Evolutionary conservation across 2,113 vertebrate genomes (phyloP).

Genomic region (Brachionichthys hirsutus): DNA sequence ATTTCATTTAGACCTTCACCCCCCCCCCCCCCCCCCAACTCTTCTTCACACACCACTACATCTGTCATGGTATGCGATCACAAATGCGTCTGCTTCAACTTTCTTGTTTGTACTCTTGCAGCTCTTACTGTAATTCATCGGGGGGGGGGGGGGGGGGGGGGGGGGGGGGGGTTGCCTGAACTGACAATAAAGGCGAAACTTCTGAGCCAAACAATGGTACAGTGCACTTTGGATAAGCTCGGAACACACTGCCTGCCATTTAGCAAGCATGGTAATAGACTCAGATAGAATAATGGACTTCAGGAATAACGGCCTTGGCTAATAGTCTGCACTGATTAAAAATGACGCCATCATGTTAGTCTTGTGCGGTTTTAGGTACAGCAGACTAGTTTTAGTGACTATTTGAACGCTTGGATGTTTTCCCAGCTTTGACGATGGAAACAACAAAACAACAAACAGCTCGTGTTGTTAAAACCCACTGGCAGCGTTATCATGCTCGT

Average conservation of each 20-base stretch:
- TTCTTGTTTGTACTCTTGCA: constrained; percentile 75
- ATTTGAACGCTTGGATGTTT: constrained; percentile 45
- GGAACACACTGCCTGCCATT: constrained; percentile 66
- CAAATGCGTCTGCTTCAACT: constrained; percentile 74
- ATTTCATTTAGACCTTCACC: constrained; percentile 37
- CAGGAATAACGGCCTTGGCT: constrained; percentile 65
- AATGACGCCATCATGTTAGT: constrained; percentile 65
- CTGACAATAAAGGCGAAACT: constrained; percentile 74
- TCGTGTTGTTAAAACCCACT: constrained; percentile 62
- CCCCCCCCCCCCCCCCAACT: constrained; percentile 1
- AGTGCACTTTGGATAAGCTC: constrained; percentile 74
- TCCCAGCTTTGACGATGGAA: constrained; percentile 58
- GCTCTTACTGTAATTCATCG: constrained; percentile 73
- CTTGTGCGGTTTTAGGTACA: constrained; percentile 36
- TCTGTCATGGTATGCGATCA: constrained; percentile 75
- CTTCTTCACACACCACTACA: constrained; percentile 51
- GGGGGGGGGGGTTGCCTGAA: constrained; percentile 74
- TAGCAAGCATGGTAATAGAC: constrained; percentile 70
- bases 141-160: too few species aligned
- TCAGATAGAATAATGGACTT: constrained; percentile 67
- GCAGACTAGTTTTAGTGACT: constrained; percentile 40
- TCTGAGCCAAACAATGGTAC: constrained; percentile 74
- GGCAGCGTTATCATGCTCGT: constrained; percentile 57
- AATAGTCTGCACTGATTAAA: constrained; percentile 72
- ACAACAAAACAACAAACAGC: constrained; percentile 65